Evolutionary conservation across 2,888 invertebrate species (phyloP).

Genomic region (Ormyrus labotus): DNA sequence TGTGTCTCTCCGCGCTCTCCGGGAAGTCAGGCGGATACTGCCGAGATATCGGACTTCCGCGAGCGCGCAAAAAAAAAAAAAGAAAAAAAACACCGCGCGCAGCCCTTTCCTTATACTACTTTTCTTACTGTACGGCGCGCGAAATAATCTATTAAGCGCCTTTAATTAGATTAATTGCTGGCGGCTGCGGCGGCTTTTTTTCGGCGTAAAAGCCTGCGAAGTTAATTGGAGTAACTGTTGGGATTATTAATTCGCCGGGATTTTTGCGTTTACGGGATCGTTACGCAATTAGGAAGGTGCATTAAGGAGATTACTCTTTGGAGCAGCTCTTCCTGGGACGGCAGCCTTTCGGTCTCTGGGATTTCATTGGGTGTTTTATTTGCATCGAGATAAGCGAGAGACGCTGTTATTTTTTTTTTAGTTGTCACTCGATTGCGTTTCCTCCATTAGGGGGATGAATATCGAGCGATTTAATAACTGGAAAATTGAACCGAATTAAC

Average conservation of each 20-base stretch:
- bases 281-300: too few relatives aligned
- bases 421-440: too few relatives aligned
- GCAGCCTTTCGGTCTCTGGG: too few relatives aligned
- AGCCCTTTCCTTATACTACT: background rate
- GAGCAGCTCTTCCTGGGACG: too few relatives aligned
- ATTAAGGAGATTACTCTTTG: too few relatives aligned
- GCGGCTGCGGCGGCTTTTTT: background rate
- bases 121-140: background rate
- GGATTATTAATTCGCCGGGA: background rate
- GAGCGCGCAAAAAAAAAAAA: conserved; percentile 20
- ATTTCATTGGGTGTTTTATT: too few relatives aligned
- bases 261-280: background rate
- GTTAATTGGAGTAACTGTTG: conserved; percentile 38
- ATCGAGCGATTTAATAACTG: too few relatives aligned
- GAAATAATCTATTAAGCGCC: conserved; percentile 17
- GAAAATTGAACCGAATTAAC: too few relatives aligned
- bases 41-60: background rate
- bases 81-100: background rate
- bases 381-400: too few relatives aligned
- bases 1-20: background rate
- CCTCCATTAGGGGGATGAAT: too few relatives aligned
- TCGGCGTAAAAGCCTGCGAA: background rate
- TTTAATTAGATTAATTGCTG: conserved; percentile 54
- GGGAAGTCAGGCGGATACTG: background rate
- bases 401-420: too few relatives aligned